These are phyloP conservation scores for Microctonus hyperodae DNA, from an alignment of 2,888 invertebrate genomes.

Conservation along the genomic window DNA sequence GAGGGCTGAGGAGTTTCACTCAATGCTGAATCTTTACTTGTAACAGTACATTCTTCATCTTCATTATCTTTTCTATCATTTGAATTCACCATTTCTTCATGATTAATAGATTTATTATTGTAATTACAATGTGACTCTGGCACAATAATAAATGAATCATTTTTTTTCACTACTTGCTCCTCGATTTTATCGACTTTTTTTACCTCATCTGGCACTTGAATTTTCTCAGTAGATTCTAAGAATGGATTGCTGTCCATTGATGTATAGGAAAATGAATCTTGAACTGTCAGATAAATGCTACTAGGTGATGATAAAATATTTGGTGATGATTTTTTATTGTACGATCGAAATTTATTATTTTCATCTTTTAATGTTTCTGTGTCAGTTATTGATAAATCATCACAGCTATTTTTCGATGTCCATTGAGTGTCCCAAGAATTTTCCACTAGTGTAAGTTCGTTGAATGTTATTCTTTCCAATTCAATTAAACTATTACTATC, in stretches of 20 bases:
- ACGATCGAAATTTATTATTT: neutral
- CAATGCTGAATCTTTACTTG: constrained; percentile 25
- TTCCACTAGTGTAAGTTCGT: constrained; percentile 3
- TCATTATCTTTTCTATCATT: neutral
- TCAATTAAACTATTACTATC: constrained; percentile 4
- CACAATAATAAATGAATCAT: neutral
- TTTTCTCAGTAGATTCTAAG: constrained; percentile 2
- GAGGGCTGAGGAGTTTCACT: constrained; percentile 14
- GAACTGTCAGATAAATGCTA: constrained; percentile 44
- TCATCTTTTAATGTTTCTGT: neutral
- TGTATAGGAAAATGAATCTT: constrained; percentile 33
- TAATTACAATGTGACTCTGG: neutral
- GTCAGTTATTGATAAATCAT: neutral
- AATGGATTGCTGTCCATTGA: constrained; percentile 4
- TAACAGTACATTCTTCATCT: neutral
- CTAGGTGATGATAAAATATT: constrained; percentile 39
- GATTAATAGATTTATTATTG: neutral
- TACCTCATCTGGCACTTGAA: neutral
- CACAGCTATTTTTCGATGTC: neutral
- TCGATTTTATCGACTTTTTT: neutral
- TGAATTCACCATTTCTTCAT: neutral
- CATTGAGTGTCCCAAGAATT: constrained; percentile 2
- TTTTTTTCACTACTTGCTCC: neutral
- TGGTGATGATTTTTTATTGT: constrained; percentile 29
- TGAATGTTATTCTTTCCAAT: neutral